Evolutionary conservation across 2,888 invertebrate species (phyloP).

Genomic region (Synergus japonicus): DNA sequence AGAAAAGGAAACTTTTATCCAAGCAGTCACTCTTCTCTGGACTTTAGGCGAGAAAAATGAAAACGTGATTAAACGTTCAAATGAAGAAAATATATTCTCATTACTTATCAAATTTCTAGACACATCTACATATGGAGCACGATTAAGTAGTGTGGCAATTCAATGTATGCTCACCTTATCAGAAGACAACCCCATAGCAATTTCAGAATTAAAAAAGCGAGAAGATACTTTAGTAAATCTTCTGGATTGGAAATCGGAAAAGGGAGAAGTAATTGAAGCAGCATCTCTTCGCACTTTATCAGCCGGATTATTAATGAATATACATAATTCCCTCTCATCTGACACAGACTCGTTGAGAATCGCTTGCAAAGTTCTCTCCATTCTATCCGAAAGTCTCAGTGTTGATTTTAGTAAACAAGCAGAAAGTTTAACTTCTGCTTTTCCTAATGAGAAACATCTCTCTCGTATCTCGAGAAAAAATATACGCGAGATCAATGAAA

Average conservation of each 20-base stretch:
- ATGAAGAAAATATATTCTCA: conserved; percentile 82
- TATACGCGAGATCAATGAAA: conserved; percentile 78
- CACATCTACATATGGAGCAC: conserved; percentile 79
- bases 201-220: conserved; percentile 79
- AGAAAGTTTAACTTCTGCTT: conserved; percentile 78
- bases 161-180: conserved; percentile 86
- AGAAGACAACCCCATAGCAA: conserved; percentile 83
- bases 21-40: conserved; percentile 84
- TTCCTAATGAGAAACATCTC: conserved; percentile 78
- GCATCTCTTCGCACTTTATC: conserved; percentile 80
- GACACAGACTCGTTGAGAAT: conserved; percentile 57
- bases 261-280: conserved; percentile 76
- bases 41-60: conserved; percentile 85
- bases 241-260: conserved; percentile 73
- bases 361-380: conserved; percentile 78
- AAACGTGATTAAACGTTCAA: conserved; percentile 82
- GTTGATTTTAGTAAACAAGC: conserved; percentile 80
- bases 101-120: conserved; percentile 82
- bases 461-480: conserved; percentile 78
- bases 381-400: conserved; percentile 79
- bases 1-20: conserved; percentile 83
- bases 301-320: conserved; percentile 81
- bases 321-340: conserved; percentile 68
- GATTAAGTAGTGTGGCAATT: conserved; percentile 80
- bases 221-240: conserved; percentile 71